Percentiles rank a stretch among this genome's conserved stretches.
Conservation (phyloP, 2,797 vertebrate species). For the Poecilia velifera region DNA sequence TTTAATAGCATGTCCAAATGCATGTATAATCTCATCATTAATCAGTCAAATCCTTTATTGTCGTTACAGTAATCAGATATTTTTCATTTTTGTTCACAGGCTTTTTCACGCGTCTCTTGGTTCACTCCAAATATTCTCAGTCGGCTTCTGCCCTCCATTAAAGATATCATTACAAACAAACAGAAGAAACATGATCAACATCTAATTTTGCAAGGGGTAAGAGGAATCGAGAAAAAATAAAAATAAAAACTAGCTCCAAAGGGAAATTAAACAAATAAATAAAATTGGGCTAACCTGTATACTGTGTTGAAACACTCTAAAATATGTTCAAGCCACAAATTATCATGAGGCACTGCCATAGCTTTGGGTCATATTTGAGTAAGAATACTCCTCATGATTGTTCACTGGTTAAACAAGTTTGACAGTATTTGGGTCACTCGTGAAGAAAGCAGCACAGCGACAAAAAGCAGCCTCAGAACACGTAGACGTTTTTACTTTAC, state of each 20-base stretch:
- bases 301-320: not conserved
- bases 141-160: too few relatives aligned
- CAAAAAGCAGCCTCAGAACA: not conserved
- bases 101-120: not conserved
- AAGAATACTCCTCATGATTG: not conserved
- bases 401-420: not conserved
- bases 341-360: not conserved
- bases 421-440: not conserved
- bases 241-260: not conserved
- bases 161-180: not conserved
- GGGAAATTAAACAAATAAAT: not conserved
- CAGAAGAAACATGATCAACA: not conserved
- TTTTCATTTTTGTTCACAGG: not conserved
- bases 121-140: not conserved
- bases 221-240: not conserved
- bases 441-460: not conserved
- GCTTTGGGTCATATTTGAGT: not conserved
- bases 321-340: not conserved
- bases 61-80: not conserved
- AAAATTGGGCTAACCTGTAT: not conserved
- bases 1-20: not conserved
- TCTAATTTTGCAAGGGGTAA: not conserved
- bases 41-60: not conserved
- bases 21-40: not conserved
- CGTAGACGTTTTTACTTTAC: not conserved